These are phyloP conservation scores for Mythimna ferrago DNA, from an alignment of 2,888 invertebrate genomes.

Conservation along the genomic window DNA sequence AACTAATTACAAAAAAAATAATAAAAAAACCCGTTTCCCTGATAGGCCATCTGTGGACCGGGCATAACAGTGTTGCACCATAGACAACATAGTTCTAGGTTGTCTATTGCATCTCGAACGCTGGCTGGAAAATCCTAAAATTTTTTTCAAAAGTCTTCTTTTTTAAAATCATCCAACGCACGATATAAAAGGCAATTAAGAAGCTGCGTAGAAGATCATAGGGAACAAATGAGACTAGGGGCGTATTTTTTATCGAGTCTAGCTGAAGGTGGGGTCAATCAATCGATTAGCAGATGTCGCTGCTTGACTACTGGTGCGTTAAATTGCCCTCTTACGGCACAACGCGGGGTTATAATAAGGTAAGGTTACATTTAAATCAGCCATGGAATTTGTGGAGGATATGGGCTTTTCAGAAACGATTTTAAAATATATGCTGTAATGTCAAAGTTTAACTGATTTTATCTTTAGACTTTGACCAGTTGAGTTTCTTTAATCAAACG, in stretches of 20 bases:
- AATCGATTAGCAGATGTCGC: slow-evolving; percentile 90
- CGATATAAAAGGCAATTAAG: slow-evolving; percentile 73
- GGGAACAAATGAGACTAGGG: slow-evolving; percentile 74
- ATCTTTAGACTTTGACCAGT: too few species aligned
- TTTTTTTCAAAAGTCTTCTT: background rate
- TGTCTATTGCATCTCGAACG: too few species aligned
- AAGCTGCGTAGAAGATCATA: slow-evolving; percentile 62
- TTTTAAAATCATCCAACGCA: slow-evolving; percentile 4
- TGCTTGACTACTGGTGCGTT: slow-evolving; percentile 87
- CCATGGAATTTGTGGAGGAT: slow-evolving; percentile 32
- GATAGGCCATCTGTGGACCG: too few species aligned
- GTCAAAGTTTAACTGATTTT: too few species aligned
- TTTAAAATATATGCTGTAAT: too few species aligned
- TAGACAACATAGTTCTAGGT: too few species aligned
- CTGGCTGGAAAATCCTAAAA: too few species aligned
- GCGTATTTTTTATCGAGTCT: slow-evolving; percentile 82
- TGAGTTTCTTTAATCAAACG: background rate
- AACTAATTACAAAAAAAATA: too few species aligned
- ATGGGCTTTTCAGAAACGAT: background rate
- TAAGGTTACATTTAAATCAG: slow-evolving; percentile 76
- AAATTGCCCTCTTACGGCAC: slow-evolving; percentile 86
- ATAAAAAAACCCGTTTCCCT: too few species aligned
- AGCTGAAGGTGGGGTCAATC: slow-evolving; percentile 85
- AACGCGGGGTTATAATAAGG: slow-evolving; percentile 76
- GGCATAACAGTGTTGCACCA: too few species aligned